Base-by-base conservation (phyloP, 2,797 vertebrate species). In the Holocentrus rufus region DNA sequence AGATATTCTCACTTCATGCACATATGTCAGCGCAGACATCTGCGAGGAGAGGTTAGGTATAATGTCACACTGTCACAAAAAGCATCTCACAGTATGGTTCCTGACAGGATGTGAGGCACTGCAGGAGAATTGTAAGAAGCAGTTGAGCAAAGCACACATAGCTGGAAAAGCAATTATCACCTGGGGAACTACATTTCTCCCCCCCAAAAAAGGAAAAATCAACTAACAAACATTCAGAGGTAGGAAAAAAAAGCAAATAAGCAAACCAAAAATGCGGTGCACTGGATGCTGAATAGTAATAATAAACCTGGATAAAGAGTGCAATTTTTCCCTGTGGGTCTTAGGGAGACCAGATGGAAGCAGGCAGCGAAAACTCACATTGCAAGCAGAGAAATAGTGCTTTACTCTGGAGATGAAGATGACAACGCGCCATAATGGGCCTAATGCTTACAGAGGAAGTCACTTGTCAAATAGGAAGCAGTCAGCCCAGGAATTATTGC, bases 391-490 rank as follows among this genome's bases (percentile, higher is more conserved):
- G 61, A 63, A 65, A n/a, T 50, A 44, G 63, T 3, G 2, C 30
- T 63, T 75, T n/a, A 44, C 70, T 52, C 57, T 54, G 57, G 58
- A 72, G 60, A 84, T 71, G 75, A 81, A 83, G 70, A 56, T 56
- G 23, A 79, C 70, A 76, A 62, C 61, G 46, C 65, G 65, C 80
- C 59, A 79, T 74, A 78, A 87, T 70, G 30, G 66, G 27, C 79
- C 72, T 72, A 55, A 85, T 76, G 76, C 76, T 66, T 71, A 68
- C 69, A 80, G 60, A 81, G 80, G 65, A 84, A 85, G 76, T 80
- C 60, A 52, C 75, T 79, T 81, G 79, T 88, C 74, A 84, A 78
- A 81, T 30, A 77, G 57, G 66, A 74, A 56, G 72, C 72, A 82
- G 80, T 72, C 69, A 85, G 64, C 55, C 69, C 42, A 36, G 34